These are phyloP conservation scores for Synergus japonicus DNA, from an alignment of 2,888 invertebrate genomes.

Conservation along the genomic window DNA sequence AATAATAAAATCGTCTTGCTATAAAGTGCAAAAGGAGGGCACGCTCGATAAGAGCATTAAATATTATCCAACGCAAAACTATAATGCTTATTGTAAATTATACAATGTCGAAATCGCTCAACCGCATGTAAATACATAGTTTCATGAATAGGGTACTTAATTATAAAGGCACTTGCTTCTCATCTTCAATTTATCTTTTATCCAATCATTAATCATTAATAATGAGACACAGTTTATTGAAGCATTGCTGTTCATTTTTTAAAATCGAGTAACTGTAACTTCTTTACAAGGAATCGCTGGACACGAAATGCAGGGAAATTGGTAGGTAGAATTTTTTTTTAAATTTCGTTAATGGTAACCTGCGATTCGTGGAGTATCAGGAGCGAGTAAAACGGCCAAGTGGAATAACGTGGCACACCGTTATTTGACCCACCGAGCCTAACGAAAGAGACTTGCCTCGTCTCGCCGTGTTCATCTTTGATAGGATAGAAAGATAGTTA, in stretches of 20 bases:
- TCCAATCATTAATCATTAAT: background rate
- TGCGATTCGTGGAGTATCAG: conserved; percentile 49
- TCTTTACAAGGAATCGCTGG: background rate
- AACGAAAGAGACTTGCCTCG: conserved; percentile 61
- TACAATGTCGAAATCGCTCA: conserved; percentile 8
- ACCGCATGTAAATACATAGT: background rate
- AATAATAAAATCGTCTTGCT: conserved; percentile 12
- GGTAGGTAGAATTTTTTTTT: background rate
- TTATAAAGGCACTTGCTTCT: background rate
- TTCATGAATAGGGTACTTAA: conserved; percentile 5
- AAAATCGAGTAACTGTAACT: background rate
- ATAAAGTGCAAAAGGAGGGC: conserved; percentile 7
- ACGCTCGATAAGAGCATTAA: conserved; percentile 2
- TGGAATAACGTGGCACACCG: conserved; percentile 70
- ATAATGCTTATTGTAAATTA: conserved; percentile 16
- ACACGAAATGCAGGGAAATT: background rate
- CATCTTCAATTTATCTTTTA: background rate
- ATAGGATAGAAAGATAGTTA: conserved; percentile 45
- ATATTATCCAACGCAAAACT: conserved; percentile 14
- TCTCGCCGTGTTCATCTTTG: conserved; percentile 52
- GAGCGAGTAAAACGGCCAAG: conserved; percentile 61
- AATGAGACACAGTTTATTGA: too few relatives aligned
- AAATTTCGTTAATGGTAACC: conserved; percentile 18
- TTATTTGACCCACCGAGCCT: conserved; percentile 73
- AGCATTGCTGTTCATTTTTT: too few relatives aligned